Evolutionary conservation across 2,888 invertebrate species (phyloP), one percentile per base, ranked within the genome.

Genomic region (Pseudococcus jackbeardsleyi): DNA sequence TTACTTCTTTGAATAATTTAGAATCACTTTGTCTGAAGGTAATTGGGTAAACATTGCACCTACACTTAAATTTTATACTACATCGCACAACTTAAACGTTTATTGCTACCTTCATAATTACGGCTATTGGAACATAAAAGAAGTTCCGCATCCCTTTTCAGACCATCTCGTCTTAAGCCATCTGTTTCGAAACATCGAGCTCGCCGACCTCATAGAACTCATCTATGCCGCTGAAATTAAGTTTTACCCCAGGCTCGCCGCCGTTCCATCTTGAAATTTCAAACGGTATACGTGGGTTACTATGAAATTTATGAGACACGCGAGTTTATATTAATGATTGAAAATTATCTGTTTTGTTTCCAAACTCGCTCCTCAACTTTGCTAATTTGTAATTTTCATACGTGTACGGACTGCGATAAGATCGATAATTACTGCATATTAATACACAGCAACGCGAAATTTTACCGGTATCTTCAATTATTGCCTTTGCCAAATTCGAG

Each of bases 11-110:
- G 79, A 82, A 82, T 82, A 82, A 82, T 82, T 82, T 46, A 82
- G 39, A 82, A 82, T 82, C 42, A 46, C 79, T 82, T 82, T 82
- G 79, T 82, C 79, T 33, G 22, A 46, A 3, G 42, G 79, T 82
- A 82, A 82, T 82, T 82, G 79, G 79, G 79, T 82, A 82, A 82
- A 82, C 79, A 82, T 82, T 46, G 79, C 79, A 82, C 79, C 79
- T 82, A 82, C 79, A 82, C 79, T 82, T 82, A 82, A 82, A 82
- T 82, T 82, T 82, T 82, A 82, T 22, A 46, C 79, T 22, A 46
- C 22, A 46, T 82, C 79, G 79, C 79, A 33, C 72, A 72, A 72
- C 72, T 72, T 72, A 72, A 72, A 72, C 72, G 72, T 72, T 72
- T 72, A 72, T 72, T 33, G 72, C 72, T 72, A 72, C 72, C 72